Base-by-base conservation (phyloP, 2,113 vertebrate species). In the Brachionichthys hirsutus region DNA sequence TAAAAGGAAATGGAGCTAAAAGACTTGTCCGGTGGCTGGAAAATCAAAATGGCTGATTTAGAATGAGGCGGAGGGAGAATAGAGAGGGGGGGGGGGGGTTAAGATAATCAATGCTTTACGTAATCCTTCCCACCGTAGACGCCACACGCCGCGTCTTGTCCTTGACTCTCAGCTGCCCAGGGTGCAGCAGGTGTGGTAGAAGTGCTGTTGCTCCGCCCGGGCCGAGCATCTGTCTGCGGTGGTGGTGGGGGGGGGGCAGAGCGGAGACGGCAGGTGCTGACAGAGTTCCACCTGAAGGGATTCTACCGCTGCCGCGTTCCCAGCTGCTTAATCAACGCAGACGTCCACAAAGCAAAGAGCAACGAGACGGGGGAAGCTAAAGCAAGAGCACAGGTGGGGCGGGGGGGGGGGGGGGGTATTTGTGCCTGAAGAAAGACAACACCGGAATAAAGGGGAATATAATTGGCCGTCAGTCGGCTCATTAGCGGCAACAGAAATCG, bases 241-340 rank as follows among this genome's bases (percentile, higher is more conserved):
- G 16, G 53, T 45, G 41, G 2, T 16, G 73, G 4, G 57, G 70
- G 52, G 74, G 55, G 68, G 57, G 73, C 69, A 3, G 59, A 70
- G 74, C 24, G 5, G 66, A 62, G 82, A 73, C 71, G 85, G 75
- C 82, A 88, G 85, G 82, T 84, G 85, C 86, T 86, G 82, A 85
- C 82, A 79, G 78, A 73, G 78, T 67, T 82, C 54, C 73, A 87
- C 87, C 84, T 84, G 84, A 76, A 73, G 81, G 81, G 64, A 57
- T 69, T 79, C 86, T 69, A 85, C 67, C 72, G 52, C 70, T 20
- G 66, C 78, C 17, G 62, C 54, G 67, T 51, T n/a, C 68, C 57
- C 82, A 80, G 82, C 85, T 87, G 84, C 80, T 76, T 79, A 79
- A 88, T 85, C 71, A 83, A 76, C 45, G 8, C 47, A 45, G 35